Evolutionary conservation across 2,888 invertebrate species (phyloP).

Genomic region (Prosopocoilus inquinatus): DNA sequence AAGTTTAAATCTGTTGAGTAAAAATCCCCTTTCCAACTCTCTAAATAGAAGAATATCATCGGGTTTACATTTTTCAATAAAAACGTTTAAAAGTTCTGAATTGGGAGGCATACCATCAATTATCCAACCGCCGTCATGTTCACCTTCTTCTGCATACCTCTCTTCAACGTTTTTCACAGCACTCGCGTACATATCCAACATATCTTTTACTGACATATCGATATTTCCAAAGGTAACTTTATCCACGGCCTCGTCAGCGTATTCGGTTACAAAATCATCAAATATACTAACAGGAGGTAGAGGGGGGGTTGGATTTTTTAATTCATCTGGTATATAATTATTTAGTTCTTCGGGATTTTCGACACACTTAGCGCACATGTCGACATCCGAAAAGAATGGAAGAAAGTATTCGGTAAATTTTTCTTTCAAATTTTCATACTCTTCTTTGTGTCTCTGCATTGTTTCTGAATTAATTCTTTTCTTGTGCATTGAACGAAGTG

Average conservation of each 20-base stretch:
- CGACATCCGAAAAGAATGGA: slow-evolving; percentile 9
- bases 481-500: slow-evolving; percentile 1
- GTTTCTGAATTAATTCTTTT: not conserved
- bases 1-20: slow-evolving; percentile 38
- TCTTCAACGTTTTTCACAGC: slow-evolving; percentile 49
- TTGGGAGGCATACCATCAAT: slow-evolving; percentile 60
- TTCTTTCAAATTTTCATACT: not conserved
- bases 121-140: slow-evolving; percentile 56
- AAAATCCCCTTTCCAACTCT: slow-evolving; percentile 50
- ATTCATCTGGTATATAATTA: slow-evolving; percentile 49
- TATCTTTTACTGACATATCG: slow-evolving; percentile 50
- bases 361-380: slow-evolving; percentile 12
- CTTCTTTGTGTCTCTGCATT: not conserved
- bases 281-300: slow-evolving; percentile 39
- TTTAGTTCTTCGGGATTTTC: slow-evolving; percentile 17
- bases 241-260: slow-evolving; percentile 50
- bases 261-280: slow-evolving; percentile 53
- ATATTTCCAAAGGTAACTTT: slow-evolving; percentile 50
- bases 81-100: slow-evolving; percentile 51
- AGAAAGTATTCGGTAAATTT: slow-evolving; percentile 3
- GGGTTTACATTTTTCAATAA: slow-evolving; percentile 53
- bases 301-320: slow-evolving; percentile 30
- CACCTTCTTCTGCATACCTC: slow-evolving; percentile 38
- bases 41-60: slow-evolving; percentile 58
- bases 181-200: slow-evolving; percentile 49